phyloP scores from a whole-genome alignment of 2,888 invertebrate genomes.

The Acanthosoma haemorrhoidale region DNA sequence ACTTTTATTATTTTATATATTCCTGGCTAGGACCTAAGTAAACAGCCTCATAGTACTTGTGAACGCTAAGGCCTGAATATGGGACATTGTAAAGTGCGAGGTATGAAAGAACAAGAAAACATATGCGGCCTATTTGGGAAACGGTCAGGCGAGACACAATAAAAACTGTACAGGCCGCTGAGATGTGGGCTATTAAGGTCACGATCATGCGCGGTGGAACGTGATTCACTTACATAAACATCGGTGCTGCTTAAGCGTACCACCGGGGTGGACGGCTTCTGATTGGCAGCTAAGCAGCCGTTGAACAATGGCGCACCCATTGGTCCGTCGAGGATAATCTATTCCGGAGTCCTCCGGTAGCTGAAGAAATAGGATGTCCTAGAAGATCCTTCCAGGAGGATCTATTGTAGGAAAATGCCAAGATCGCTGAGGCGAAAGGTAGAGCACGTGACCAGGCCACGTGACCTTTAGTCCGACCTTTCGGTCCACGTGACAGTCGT shows the following conservation, averaged over 20 bases:
- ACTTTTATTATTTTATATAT: too few species aligned
- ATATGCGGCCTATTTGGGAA: too few species aligned
- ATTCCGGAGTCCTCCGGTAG: background rate
- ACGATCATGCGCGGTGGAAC: background rate
- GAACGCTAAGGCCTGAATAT: too few species aligned
- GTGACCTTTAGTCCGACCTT: background rate
- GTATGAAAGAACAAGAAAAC: background rate
- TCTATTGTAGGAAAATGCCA: constrained; percentile 22
- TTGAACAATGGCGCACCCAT: too few species aligned
- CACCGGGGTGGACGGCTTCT: background rate
- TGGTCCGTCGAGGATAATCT: background rate
- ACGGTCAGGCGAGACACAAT: too few species aligned
- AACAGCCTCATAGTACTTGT: too few species aligned
- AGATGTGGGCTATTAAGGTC: background rate
- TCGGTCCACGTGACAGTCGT: constrained; percentile 17
- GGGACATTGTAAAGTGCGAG: too few species aligned
- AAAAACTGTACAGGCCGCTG: too few species aligned
- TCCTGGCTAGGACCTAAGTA: too few species aligned
- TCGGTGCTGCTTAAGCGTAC: background rate
- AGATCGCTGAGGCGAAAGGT: constrained; percentile 23
- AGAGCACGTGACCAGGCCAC: constrained; percentile 20
- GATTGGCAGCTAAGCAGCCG: too few species aligned
- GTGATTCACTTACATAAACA: background rate
- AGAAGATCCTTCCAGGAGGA: background rate
- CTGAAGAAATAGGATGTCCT: background rate